Percentiles rank a stretch among this genome's conserved stretches.
phyloP scores from a whole-genome alignment of 1,140 invertebrate species.

The Drosophila pseudoananassae region DNA sequence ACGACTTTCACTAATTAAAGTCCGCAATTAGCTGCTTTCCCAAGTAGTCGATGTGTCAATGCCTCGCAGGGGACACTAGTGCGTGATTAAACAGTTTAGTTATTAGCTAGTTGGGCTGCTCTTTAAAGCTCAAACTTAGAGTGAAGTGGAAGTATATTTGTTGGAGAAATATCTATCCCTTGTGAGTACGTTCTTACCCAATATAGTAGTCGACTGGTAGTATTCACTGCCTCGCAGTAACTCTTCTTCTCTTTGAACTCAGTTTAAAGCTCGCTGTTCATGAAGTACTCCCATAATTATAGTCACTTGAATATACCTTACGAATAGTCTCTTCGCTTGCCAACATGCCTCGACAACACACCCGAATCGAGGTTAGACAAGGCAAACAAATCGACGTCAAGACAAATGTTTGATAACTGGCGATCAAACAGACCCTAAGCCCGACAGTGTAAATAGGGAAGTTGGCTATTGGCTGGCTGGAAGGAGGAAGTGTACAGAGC shows the following conservation, averaged over 20 bases:
- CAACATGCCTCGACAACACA: slow-evolving; percentile 9
- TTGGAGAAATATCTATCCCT: too few species aligned
- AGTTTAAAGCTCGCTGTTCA: too few species aligned
- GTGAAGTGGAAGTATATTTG: too few species aligned
- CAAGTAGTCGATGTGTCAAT: slow-evolving; percentile 6
- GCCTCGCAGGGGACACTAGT: not conserved
- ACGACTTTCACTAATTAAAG: slow-evolving; percentile 54
- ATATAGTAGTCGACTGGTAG: too few species aligned
- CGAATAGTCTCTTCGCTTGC: not conserved
- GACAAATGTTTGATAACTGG: slow-evolving; percentile 60
- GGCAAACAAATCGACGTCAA: slow-evolving; percentile 47
- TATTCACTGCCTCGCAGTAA: too few species aligned
- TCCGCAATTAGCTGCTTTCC: slow-evolving; percentile 30
- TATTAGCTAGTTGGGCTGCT: too few species aligned
- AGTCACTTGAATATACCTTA: too few species aligned
- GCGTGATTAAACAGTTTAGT: too few species aligned
- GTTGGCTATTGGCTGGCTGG: slow-evolving; percentile 43
- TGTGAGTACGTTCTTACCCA: too few species aligned
- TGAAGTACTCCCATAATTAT: not conserved
- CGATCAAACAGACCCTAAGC: slow-evolving; percentile 38
- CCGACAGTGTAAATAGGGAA: slow-evolving; percentile 51
- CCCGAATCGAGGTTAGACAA: slow-evolving; percentile 2
- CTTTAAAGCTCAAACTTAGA: too few species aligned
- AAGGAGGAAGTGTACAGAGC: slow-evolving; percentile 1
- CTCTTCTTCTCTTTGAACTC: too few species aligned